phyloP scores from a whole-genome alignment of 1,140 invertebrate species.

The Homarus americanus region DNA sequence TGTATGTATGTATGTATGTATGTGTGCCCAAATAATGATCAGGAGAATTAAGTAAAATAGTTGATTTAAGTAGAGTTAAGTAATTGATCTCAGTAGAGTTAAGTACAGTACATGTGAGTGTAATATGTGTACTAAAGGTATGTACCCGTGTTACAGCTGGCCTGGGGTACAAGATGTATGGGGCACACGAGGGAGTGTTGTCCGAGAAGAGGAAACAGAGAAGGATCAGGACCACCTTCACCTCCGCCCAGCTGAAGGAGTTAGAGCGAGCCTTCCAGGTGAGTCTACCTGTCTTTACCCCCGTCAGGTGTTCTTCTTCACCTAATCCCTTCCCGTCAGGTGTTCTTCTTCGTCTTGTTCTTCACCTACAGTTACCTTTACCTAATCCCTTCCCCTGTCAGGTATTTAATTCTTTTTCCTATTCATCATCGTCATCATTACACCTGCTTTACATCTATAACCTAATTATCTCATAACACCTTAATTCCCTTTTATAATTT shows the following conservation, averaged over 20 bases:
- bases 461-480: too few relatives aligned
- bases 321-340: not conserved
- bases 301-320: not conserved
- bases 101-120: too few relatives aligned
- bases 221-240: slow-evolving; percentile 97
- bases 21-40: not conserved
- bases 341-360: not conserved
- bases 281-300: not conserved
- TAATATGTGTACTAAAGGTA: too few relatives aligned
- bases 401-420: too few relatives aligned
- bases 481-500: too few relatives aligned
- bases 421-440: not conserved
- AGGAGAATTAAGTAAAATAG: not conserved
- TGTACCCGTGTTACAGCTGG: slow-evolving; percentile 80
- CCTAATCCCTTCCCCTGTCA: too few relatives aligned
- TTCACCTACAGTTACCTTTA: not conserved
- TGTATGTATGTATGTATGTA: not conserved
- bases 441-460: too few relatives aligned
- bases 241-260: slow-evolving; percentile 96
- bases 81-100: too few relatives aligned
- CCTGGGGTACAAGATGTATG: slow-evolving; percentile 92
- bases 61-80: too few relatives aligned
- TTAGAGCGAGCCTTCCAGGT: slow-evolving; percentile 93
- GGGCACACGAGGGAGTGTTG: slow-evolving; percentile 86
- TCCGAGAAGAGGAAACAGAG: slow-evolving; percentile 95